These are phyloP conservation scores for Pemphredon lugubris DNA, from an alignment of 2,888 invertebrate species.

Conservation along the genomic window DNA sequence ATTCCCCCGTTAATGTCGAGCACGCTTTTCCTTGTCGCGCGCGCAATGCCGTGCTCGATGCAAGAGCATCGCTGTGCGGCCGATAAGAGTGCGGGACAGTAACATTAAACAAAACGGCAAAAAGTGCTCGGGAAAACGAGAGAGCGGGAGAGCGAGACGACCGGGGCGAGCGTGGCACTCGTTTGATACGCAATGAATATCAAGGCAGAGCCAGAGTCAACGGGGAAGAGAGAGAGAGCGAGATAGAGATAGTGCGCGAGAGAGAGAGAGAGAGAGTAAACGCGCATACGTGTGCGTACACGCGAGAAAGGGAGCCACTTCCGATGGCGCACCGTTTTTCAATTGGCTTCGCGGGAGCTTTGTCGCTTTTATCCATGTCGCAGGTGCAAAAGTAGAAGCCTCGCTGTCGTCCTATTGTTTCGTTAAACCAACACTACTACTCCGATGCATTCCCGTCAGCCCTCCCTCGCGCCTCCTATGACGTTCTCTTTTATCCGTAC, in stretches of 20 bases:
- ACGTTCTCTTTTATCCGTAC: constrained; percentile 61
- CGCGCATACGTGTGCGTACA: constrained; percentile 6
- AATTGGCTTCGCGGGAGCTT: constrained; percentile 70
- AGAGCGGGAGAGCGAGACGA: constrained; percentile 29
- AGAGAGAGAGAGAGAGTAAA: constrained; percentile 10
- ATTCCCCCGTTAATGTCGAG: constrained; percentile 53
- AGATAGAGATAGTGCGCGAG: constrained; percentile 9
- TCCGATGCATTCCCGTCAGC: constrained; percentile 19
- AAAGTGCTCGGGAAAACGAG: constrained; percentile 49
- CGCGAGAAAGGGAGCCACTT: constrained; percentile 49
- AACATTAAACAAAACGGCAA: constrained; percentile 49
- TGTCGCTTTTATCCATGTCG: constrained; percentile 64
- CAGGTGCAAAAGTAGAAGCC: constrained; percentile 60
- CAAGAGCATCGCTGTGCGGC: constrained; percentile 22
- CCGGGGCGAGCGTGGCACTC: background rate
- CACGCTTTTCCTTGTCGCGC: constrained; percentile 18
- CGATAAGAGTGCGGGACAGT: constrained; percentile 43
- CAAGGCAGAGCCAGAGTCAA: constrained; percentile 26
- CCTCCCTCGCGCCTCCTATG: constrained; percentile 11
- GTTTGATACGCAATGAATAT: constrained; percentile 67
- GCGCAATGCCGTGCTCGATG: constrained; percentile 14
- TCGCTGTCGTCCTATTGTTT: constrained; percentile 61
- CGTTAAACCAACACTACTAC: constrained; percentile 33
- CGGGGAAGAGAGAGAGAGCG: constrained; percentile 15
- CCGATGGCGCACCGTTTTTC: constrained; percentile 71